Base-by-base conservation (phyloP, 2,113 vertebrate genomes). In the Microcebus tavaratra region DNA sequence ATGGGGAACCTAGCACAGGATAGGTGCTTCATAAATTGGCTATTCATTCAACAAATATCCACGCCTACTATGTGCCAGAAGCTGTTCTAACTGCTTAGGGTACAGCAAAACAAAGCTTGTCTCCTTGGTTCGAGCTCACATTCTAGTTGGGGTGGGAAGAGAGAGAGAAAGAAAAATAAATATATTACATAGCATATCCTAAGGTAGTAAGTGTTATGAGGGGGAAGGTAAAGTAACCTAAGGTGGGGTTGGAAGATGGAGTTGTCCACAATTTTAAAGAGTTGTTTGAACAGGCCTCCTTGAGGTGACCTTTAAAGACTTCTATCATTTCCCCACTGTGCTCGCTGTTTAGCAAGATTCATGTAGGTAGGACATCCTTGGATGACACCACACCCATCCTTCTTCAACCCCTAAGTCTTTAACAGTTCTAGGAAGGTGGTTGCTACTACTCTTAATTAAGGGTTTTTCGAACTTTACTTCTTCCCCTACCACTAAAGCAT, bases 401-500 rank as follows among this genome's bases (percentile, higher is more conserved):
- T 42, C 67, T 45, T 94, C 83, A 85, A 63, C 2, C 70, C 68
- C 89, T 75, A 72, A 75, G n/a, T 75, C 81, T 88, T 89, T 8
- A 90, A 88, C 67, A 91, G 73, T 76, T 91, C 3, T 21, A 96
- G 94, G 92, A 90, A 98, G 90, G 95, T 76, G 80, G 23, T 94
- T 94, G 88, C 93, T 80, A 90, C 81, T 96, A 90, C 81, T 96
- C 36, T 97, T 93, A 98, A 96, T 97, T 96, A 98, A 12, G 1
- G 75, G 72, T 78, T 90, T 92, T 97, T 83, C 88, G 0, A 95
- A 89, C 95, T 97, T 91, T 72, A 93, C 59, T 95, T 95, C 81
- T 95, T 78, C 73, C 98, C 97, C 61, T 98, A 95, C 96, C 97
- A 96, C 88, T 95, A 95, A 82, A 50, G 88, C 92, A 59, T n/a